These are phyloP conservation scores for Limosa lapponica DNA, from an alignment of 2,797 vertebrate species.

Conservation along the genomic window DNA sequence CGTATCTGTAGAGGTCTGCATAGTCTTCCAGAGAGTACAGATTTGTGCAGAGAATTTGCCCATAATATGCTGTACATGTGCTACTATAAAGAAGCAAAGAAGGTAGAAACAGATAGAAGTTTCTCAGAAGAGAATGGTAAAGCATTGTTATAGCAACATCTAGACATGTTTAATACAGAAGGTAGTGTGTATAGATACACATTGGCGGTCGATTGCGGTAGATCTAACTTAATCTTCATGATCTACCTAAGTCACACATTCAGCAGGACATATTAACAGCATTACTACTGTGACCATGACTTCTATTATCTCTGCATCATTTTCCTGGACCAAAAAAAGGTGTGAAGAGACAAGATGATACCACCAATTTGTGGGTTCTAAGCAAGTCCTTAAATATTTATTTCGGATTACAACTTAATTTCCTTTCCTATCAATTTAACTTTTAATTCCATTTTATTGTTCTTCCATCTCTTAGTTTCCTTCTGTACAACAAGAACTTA, in stretches of 20 bases:
- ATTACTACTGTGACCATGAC: not conserved
- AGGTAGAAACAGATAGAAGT: not conserved
- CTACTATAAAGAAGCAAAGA: not conserved
- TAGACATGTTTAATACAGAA: not conserved
- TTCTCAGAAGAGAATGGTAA: not conserved
- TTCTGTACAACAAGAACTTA: not conserved
- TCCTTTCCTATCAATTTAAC: not conserved
- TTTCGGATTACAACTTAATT: not conserved
- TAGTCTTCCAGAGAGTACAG: not conserved
- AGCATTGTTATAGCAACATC: not conserved
- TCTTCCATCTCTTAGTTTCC: not conserved
- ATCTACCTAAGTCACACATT: accelerated
- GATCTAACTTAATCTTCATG: not conserved
- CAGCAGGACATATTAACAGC: not conserved
- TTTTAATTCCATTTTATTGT: not conserved
- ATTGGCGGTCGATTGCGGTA: not conserved
- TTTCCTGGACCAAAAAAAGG: not conserved
- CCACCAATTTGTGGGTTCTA: not conserved
- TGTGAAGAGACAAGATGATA: not conserved
- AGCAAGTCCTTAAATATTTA: not conserved
- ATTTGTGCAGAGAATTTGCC: not conserved
- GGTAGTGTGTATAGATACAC: not conserved
- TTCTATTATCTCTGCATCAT: not conserved
- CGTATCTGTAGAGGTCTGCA: not conserved
- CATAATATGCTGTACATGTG: not conserved